phyloP scores from a whole-genome alignment of 2,113 vertebrate genomes.

The Anhinga anhinga region DNA sequence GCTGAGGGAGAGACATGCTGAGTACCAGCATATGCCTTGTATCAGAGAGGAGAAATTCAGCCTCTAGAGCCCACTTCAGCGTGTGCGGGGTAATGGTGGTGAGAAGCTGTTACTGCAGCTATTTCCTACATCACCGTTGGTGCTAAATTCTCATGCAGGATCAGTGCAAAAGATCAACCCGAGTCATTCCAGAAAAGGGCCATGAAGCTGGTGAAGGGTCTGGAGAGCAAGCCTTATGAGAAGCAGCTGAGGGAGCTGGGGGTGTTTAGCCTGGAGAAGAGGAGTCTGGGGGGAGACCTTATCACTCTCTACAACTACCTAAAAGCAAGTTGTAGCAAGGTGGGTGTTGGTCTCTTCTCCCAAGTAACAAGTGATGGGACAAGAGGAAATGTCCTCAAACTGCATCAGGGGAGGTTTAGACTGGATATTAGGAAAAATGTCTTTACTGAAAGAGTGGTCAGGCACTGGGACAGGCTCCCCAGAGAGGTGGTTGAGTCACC shows the following conservation, averaged over 20 bases:
- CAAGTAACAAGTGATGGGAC: rapidly evolving
- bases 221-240: rapidly evolving
- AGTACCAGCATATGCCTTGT: neutral
- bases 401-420: rapidly evolving
- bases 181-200: neutral
- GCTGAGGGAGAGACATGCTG: rapidly evolving
- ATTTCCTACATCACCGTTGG: neutral
- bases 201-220: rapidly evolving
- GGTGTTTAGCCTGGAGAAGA: neutral
- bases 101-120: neutral
- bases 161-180: rapidly evolving
- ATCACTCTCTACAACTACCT: rapidly evolving
- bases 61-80: neutral
- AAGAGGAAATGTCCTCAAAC: neutral
- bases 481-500: neutral
- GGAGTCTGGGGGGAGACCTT: neutral
- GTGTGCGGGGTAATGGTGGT: too few species aligned
- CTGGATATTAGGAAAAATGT: too few species aligned
- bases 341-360: rapidly evolving
- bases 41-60: neutral
- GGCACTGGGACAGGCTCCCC: neutral
- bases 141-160: neutral
- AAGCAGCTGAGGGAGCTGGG: neutral
- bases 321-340: rapidly evolving
- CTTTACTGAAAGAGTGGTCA: rapidly evolving